Evolutionary conservation across 2,888 invertebrate species (phyloP), one percentile per base, ranked within the genome.

Genomic region (Andrena praecox): DNA sequence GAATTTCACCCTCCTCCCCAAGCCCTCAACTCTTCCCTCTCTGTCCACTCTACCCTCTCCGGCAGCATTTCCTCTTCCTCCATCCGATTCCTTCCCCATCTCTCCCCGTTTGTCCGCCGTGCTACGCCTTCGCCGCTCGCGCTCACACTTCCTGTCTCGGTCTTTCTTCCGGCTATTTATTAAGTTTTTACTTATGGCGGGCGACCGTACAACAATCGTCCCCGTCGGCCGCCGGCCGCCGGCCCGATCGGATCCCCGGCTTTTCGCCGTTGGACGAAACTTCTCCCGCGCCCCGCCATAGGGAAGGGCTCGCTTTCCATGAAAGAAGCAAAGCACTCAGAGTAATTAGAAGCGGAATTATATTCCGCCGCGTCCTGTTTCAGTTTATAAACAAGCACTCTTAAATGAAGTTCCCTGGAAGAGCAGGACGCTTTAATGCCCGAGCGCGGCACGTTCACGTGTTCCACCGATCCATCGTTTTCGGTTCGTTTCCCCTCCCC

Each of bases 321-420:
- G 91, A 91, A 93, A 93, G 92, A 91, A 92, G 89, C 90, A 90
- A 90, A 93, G 92, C 92, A 92, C 92, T 92, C 91, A 86, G 90
- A 91, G 91, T 93, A 93, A 93, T 93, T 93, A 93, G 92, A 92
- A 91, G 89, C 90, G 90, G 90, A 93, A 92, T 92, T 92, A 92
- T 93, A 92, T 91, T 91, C 91, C 88, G 87, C 89, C 91, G 92
- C 90, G 90, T 92, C 91, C 92, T 92, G 91, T 92, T 93, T 93
- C 91, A 91, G 91, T 93, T 91, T 93, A 92, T 91, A 93, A 93
- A 93, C 92, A 93, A 92, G 92, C 90, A 92, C 91, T 91, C 90
- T 91, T 92, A 92, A 93, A 93, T 89, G 90, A 92, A 92, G 91
- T 91, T 92, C 86, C 87, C 87, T 80, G 86, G 63, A 82, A 59